phyloP scores from a whole-genome alignment of 1,140 invertebrate species.

The Gonioctena quinquepunctata region DNA sequence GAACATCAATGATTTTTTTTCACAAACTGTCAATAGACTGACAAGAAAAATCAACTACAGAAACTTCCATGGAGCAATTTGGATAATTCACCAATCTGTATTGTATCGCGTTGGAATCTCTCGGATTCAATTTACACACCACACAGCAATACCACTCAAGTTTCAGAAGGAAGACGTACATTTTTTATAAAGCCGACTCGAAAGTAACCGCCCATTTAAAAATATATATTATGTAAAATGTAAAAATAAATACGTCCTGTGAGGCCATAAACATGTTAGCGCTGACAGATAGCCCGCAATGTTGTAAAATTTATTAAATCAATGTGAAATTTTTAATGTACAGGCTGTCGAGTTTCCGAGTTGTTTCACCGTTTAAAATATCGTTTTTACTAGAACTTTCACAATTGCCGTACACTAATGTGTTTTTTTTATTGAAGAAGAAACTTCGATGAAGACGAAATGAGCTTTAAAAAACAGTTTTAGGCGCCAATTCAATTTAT shows the following conservation, averaged over 20 bases:
- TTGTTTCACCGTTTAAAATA: background rate
- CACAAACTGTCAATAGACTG: too few species aligned
- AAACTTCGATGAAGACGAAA: background rate
- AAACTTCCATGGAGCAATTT: too few species aligned
- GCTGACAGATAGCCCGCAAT: background rate
- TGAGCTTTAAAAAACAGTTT: background rate
- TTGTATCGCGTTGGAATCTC: too few species aligned
- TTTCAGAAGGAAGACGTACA: background rate
- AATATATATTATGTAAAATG: slow-evolving; percentile 3
- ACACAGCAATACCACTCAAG: background rate
- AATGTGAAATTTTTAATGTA: slow-evolving; percentile 4
- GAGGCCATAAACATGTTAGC: slow-evolving; percentile 9
- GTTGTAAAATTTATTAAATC: slow-evolving; percentile 14
- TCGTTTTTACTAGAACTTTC: slow-evolving; percentile 6
- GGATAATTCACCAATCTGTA: too few species aligned
- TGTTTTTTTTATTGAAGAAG: background rate
- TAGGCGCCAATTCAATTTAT: background rate
- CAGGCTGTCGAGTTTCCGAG: background rate
- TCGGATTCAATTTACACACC: background rate
- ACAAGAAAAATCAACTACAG: too few species aligned
- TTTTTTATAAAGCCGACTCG: background rate
- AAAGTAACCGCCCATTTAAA: background rate
- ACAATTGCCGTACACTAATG: background rate
- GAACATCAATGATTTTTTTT: too few species aligned
- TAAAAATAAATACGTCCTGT: slow-evolving; percentile 3